Evolutionary conservation across 1,140 invertebrate species (phyloP), one percentile per base, ranked within the genome.

Genomic region (Cotesia chilonis): DNA sequence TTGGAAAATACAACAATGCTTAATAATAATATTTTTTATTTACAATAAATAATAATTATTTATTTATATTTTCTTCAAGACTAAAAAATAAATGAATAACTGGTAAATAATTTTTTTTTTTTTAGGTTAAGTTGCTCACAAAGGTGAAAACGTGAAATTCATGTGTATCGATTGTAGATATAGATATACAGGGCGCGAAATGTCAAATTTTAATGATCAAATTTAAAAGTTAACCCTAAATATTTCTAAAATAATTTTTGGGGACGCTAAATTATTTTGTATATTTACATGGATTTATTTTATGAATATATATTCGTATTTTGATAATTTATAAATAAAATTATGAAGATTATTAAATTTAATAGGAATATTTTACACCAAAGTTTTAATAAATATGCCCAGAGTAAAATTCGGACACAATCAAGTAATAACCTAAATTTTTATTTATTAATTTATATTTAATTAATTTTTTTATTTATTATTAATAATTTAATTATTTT

Each of bases 171-270:
- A 10, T 47, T 9, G n/a, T 55, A 55, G n/a, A 60, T 65, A 17
- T 12, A 66, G 47, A 66, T 14, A 66, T 47, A 66, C 47, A 51
- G 64, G 64, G 41, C 64, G 64, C 47, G 64, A 52, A 52, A 52
- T 51, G 64, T 52, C 64, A 66, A 41, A 7, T 64, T 52, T 51
- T 41, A 51, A 38, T 52, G 14, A 41, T 17, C 5, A 38, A 12
- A 9, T 47, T 65, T 10, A 47, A 47, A 47, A 47, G 38, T 28
- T 64, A 12, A 66, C 36, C 7, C 6, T 66, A 9, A 41, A 14
- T 66, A 51, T 66, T 65, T 65, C n/a, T 41, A 1, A 4, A 28
- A n/a, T 9, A 66, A 17, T 52, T 66, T 52, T 66, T 38, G 17
- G 5, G 14, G 41, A 54, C 41, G 20, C 38, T 51, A 66, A 66